Percentiles rank a stretch among this genome's conserved stretches.
Conservation (phyloP, 2,113 vertebrate species). For the Mesitornis unicolor region DNA sequence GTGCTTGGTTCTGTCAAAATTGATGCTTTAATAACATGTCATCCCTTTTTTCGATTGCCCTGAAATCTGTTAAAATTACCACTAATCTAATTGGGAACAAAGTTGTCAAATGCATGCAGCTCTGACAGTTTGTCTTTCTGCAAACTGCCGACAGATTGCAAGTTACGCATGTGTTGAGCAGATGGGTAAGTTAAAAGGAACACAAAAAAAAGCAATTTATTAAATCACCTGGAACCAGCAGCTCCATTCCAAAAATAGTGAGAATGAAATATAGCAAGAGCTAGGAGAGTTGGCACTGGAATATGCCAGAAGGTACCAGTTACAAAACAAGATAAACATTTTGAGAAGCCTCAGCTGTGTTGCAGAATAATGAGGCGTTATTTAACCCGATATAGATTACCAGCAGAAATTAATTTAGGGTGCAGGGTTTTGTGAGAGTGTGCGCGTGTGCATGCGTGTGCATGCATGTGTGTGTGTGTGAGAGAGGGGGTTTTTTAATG, state of each 20-base stretch:
- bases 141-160: slow-evolving; percentile 87
- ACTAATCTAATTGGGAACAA: slow-evolving; percentile 87
- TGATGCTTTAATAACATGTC: slow-evolving; percentile 84
- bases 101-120: slow-evolving; percentile 83
- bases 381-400: slow-evolving; percentile 85
- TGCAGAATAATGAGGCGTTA: slow-evolving; percentile 85
- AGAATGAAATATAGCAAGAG: slow-evolving; percentile 88
- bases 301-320: slow-evolving; percentile 86
- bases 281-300: slow-evolving; percentile 81
- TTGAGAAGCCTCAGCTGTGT: slow-evolving; percentile 88
- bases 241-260: slow-evolving; percentile 87
- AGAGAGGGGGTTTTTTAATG: slow-evolving; percentile 36
- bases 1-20: slow-evolving; percentile 81
- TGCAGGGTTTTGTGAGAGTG: slow-evolving; percentile 72
- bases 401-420: slow-evolving; percentile 84
- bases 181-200: slow-evolving; percentile 88
- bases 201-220: slow-evolving; percentile 85
- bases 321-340: slow-evolving; percentile 90
- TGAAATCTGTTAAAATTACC: slow-evolving; percentile 89
- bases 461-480: not conserved
- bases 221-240: slow-evolving; percentile 89
- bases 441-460: not conserved
- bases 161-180: slow-evolving; percentile 87
- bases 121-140: slow-evolving; percentile 87
- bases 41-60: slow-evolving; percentile 79